Base-by-base conservation (phyloP, 2,113 vertebrate species). In the Tylochromis polylepis region DNA sequence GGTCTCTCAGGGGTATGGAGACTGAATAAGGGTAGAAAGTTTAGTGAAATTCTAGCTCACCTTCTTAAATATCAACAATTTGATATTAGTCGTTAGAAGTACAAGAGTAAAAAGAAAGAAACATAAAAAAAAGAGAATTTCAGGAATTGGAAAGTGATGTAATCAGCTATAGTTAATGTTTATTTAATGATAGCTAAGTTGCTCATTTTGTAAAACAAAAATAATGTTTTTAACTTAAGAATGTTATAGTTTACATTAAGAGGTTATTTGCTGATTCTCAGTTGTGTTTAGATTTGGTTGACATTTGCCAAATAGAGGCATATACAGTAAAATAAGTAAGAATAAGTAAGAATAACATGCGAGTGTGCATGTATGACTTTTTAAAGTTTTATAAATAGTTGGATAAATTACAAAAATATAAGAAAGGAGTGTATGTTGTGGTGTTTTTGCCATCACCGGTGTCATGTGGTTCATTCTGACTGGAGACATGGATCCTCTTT, bases 401-500 rank as follows among this genome's bases (percentile, higher is more conserved):
- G 12, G 2, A 51, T 27, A 12, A 65, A 56, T 67, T 5, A 56
- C 59, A 62, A 41, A 20, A 41, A 1, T 22, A 14, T 2, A 62
- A 57, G 16, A 56, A 0, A 0, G 56, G n/a, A 43, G 38, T 18
- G n/a, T 36, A 57, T 31, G 9, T 34, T 18, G 11, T 6, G 58
- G 6, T 85, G 62, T 20, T 51, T 83, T 34, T 56, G 55, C 56
- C 72, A 65, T 89, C 80, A 62, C 57, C 31, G 9, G 82, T 49
- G 53, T 88, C 86, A 83, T 49, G 24, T 11, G 57, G n/a, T 80
- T 80, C 46, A 51, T 62, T 46, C 79, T 34, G 81, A 56, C 60
- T 18, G 22, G 85, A 51, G 57, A 92, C 80, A 60, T 3, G 14
- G 81, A 88, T 84, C 62, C 72, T 49, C 90, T 91, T 92, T 94